Evolutionary conservation across 2,888 invertebrate species (phyloP).

Genomic region (Piscicola geometra): DNA sequence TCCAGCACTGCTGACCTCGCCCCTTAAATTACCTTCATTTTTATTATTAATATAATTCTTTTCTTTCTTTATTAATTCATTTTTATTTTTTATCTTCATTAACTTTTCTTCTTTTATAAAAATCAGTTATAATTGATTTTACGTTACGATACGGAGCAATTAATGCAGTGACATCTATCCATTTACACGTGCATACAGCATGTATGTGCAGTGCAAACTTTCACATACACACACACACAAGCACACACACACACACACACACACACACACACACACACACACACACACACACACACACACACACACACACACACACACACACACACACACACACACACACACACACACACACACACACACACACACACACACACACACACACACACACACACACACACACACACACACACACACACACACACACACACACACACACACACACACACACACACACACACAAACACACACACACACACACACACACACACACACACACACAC

Average conservation of each 20-base stretch:
- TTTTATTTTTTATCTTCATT: too few species aligned
- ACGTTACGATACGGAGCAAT: too few species aligned
- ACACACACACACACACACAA: constrained; percentile 12
- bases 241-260: background rate
- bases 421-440: background rate
- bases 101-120: too few species aligned
- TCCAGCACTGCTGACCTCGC: too few species aligned
- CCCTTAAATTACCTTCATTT: too few species aligned
- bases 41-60: too few species aligned
- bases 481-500: constrained; percentile 10
- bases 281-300: constrained; percentile 1
- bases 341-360: background rate
- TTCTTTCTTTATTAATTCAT: too few species aligned
- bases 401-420: constrained; percentile 15
- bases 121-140: too few species aligned
- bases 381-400: constrained; percentile 17
- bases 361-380: constrained; percentile 14
- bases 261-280: constrained; percentile 6
- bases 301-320: background rate
- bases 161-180: too few species aligned
- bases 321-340: constrained; percentile 4
- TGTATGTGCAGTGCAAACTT: too few species aligned
- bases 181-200: too few species aligned
- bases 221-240: too few species aligned
- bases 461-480: constrained; percentile 6